A percentile compares a stretch with the other conserved stretches of the same genome.
These are phyloP conservation scores for Diplogasteroides magnus DNA, from an alignment of 1,140 invertebrate genomes.

Conservation along the genomic window DNA sequence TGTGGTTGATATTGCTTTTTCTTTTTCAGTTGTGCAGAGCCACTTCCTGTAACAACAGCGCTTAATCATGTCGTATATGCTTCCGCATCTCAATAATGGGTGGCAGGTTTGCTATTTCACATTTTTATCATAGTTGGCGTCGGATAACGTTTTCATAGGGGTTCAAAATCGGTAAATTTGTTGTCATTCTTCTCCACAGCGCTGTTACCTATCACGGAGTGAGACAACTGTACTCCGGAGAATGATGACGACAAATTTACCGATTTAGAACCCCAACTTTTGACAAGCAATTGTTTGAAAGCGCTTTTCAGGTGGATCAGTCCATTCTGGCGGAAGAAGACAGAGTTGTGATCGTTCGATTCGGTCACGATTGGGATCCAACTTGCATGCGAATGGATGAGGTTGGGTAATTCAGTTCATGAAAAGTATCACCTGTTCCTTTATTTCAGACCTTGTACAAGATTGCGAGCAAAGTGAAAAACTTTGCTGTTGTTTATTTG, in stretches of 20 bases:
- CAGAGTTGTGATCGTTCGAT: conserved; percentile 89
- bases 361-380: conserved; percentile 99
- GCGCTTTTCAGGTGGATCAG: conserved; percentile 66
- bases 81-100: conserved; percentile 96
- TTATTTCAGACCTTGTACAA: conserved; percentile 73
- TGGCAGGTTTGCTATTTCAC: conserved; percentile 74
- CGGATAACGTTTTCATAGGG: too few species aligned
- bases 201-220: too few species aligned
- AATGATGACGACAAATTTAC: too few species aligned
- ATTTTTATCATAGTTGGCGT: too few species aligned
- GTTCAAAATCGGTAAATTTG: too few species aligned
- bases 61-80: conserved; percentile 99
- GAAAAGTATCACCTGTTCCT: conserved; percentile 7
- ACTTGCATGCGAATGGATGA: conserved; percentile 99
- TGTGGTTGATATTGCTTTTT: too few species aligned
- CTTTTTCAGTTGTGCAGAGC: too few species aligned
- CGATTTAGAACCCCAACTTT: too few species aligned
- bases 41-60: too few species aligned
- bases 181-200: too few species aligned
- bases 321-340: conserved; percentile 97
- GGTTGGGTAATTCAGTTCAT: conserved; percentile 60
- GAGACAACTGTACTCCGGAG: too few species aligned
- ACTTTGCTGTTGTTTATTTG: conserved; percentile 95
- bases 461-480: conserved; percentile 91
- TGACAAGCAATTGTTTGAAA: neutral